Evolutionary conservation across 2,888 invertebrate species (phyloP).

Genomic region (Sinodicranocentrus sp.): DNA sequence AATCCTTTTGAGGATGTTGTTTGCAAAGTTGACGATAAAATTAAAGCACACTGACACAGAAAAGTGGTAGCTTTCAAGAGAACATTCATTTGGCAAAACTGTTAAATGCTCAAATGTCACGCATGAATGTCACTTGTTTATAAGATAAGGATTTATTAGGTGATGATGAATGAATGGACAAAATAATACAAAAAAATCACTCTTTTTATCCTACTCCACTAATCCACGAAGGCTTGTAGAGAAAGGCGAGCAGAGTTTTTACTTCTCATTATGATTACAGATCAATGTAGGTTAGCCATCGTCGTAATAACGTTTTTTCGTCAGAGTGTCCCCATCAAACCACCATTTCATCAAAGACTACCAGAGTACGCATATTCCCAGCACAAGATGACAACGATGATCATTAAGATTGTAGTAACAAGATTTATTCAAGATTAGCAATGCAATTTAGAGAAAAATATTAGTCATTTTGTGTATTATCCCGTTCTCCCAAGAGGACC

Average conservation of each 20-base stretch:
- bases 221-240: too few relatives aligned
- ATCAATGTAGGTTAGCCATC: constrained; percentile 12
- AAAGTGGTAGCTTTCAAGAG: too few relatives aligned
- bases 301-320: not conserved
- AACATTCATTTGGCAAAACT: too few relatives aligned
- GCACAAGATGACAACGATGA: not conserved
- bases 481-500: constrained; percentile 1
- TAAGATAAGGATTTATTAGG: not conserved
- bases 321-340: not conserved
- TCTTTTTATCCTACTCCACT: constrained; percentile 1
- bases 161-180: constrained; percentile 5
- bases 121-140: too few relatives aligned
- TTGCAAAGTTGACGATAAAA: too few relatives aligned
- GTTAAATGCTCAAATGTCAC: too few relatives aligned
- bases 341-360: not conserved
- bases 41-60: too few relatives aligned
- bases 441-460: constrained; percentile 27
- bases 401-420: constrained; percentile 30
- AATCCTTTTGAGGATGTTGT: too few relatives aligned
- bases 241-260: too few relatives aligned
- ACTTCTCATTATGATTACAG: constrained; percentile 15
- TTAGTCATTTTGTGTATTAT: not conserved
- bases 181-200: not conserved
- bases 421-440: constrained; percentile 35
- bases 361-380: not conserved